A percentile compares a stretch with the other conserved stretches of the same genome.
These are phyloP conservation scores for Luscinia megarhynchos DNA, from an alignment of 2,797 vertebrate species.

Conservation along the genomic window DNA sequence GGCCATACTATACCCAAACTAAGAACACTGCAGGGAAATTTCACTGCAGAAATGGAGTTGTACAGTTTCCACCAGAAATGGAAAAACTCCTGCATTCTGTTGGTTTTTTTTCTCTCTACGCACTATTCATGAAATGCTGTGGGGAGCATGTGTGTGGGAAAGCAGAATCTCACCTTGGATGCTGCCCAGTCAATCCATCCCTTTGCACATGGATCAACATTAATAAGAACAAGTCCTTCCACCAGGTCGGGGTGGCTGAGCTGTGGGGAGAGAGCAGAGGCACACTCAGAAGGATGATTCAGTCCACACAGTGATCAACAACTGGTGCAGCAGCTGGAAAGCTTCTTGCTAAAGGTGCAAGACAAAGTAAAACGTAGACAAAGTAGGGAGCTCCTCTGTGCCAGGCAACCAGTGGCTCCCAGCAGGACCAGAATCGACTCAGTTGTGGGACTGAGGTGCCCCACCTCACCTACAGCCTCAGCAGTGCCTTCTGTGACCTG, in stretches of 20 bases:
- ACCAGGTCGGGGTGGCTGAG: slow-evolving; percentile 88
- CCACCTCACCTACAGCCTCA: not conserved
- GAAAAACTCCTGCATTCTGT: not conserved
- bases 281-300: not conserved
- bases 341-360: not conserved
- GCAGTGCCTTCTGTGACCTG: not conserved
- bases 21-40: not conserved
- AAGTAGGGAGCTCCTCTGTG: not conserved
- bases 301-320: not conserved
- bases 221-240: slow-evolving; percentile 93
- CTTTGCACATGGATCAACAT: slow-evolving; percentile 93
- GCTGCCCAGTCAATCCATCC: slow-evolving; percentile 98
- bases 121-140: not conserved
- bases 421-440: not conserved
- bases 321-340: not conserved
- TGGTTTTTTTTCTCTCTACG: not conserved
- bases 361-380: not conserved
- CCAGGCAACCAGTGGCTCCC: not conserved
- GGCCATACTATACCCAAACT: not conserved
- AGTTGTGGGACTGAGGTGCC: not conserved
- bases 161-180: slow-evolving; percentile 85
- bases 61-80: not conserved
- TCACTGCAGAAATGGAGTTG: not conserved
- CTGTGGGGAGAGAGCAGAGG: slow-evolving; percentile 73
- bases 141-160: not conserved